Percentiles rank a stretch among this genome's conserved stretches.
Evolutionary conservation across 1,140 invertebrate species (phyloP).

Genomic region (Conus ventricosus): DNA sequence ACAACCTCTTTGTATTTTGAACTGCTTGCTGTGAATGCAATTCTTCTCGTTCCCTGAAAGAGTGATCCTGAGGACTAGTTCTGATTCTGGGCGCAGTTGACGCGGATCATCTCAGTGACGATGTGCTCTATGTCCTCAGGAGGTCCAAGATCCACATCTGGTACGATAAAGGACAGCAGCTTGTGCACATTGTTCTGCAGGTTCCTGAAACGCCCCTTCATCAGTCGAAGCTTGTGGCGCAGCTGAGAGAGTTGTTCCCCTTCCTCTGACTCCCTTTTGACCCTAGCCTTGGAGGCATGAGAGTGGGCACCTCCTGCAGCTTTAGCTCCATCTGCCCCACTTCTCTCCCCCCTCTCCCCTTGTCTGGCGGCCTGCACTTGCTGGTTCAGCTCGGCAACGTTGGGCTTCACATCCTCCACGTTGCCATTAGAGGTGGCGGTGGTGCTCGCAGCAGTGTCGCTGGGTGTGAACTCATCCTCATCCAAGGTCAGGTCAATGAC

Average conservation of each 20-base stretch:
- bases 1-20: too few species aligned
- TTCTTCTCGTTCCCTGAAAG: too few species aligned
- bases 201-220: constrained; percentile 32
- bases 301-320: not conserved
- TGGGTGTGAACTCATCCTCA: not conserved
- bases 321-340: not conserved
- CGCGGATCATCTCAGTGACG: constrained; percentile 60
- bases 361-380: not conserved
- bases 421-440: too few species aligned
- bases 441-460: not conserved
- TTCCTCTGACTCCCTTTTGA: not conserved
- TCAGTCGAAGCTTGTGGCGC: constrained; percentile 26
- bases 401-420: constrained; percentile 38
- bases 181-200: constrained; percentile 58
- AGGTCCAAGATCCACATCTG: constrained; percentile 57
- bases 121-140: constrained; percentile 56
- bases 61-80: too few species aligned
- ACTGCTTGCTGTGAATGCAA: too few species aligned
- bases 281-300: not conserved
- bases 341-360: constrained; percentile 14
- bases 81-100: constrained; percentile 17
- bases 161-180: constrained; percentile 59
- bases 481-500: constrained; percentile 43
- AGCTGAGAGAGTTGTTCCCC: not conserved
- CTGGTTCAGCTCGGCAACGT: constrained; percentile 22